Evolutionary conservation across 2,113 vertebrate species (phyloP).

Genomic region (Chrysemys picta): DNA sequence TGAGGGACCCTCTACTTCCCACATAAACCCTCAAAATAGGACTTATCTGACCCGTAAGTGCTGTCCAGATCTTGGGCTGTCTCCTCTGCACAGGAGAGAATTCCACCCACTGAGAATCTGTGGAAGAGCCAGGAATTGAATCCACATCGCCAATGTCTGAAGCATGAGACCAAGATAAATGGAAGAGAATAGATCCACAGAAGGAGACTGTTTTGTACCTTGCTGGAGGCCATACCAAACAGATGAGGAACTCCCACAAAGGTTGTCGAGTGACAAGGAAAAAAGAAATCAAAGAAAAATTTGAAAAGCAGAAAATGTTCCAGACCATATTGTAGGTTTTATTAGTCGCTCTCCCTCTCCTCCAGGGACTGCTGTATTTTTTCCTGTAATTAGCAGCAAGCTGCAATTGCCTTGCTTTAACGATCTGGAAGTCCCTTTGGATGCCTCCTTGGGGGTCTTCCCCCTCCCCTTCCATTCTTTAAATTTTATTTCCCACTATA

Average conservation of each 20-base stretch:
- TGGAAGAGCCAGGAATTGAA: neutral
- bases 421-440: constrained; percentile 19
- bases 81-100: neutral
- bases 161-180: neutral
- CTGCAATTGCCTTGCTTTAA: constrained; percentile 1
- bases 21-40: neutral
- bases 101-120: neutral
- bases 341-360: constrained; percentile 10
- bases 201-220: neutral
- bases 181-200: neutral
- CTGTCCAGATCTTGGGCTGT: neutral
- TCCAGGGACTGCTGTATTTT: constrained; percentile 13
- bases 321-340: neutral
- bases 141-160: neutral
- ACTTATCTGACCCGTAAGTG: neutral
- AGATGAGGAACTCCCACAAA: neutral
- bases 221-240: accelerated
- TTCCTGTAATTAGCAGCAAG: constrained; percentile 38
- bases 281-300: neutral
- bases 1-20: neutral
- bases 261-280: neutral
- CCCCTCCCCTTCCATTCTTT: neutral
- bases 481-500: neutral
- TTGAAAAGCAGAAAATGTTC: neutral
- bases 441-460: neutral